phyloP scores from a whole-genome alignment of 2,113 vertebrate genomes.

The Oncorhynchus nerka region DNA sequence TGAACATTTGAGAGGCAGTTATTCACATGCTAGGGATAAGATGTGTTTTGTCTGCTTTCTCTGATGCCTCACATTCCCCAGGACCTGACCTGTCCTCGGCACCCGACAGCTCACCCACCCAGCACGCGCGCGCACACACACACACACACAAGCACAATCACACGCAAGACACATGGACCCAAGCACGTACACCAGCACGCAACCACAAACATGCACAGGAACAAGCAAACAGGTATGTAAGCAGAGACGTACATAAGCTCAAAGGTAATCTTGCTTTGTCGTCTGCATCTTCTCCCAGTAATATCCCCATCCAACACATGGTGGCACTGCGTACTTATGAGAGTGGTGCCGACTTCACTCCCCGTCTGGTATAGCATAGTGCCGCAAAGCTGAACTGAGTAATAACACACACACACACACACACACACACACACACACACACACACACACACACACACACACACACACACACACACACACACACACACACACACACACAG shows the following conservation, averaged over 20 bases:
- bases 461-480: constrained; percentile 1
- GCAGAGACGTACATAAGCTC: not conserved
- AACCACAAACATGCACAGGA: constrained; percentile 13
- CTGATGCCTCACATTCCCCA: constrained; percentile 49
- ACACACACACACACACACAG: constrained; percentile 15
- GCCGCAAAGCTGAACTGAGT: constrained; percentile 47
- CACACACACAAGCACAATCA: not conserved
- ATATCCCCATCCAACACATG: constrained; percentile 58
- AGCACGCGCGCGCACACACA: not conserved
- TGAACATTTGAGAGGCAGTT: constrained; percentile 28
- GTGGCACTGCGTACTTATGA: constrained; percentile 72
- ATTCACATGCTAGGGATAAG: constrained; percentile 38
- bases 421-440: constrained; percentile 15
- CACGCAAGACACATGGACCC: not conserved
- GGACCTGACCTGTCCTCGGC: constrained; percentile 1
- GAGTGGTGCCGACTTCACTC: constrained; percentile 27
- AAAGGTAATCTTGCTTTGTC: not conserved
- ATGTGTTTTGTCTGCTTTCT: constrained; percentile 56
- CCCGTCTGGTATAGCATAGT: constrained; percentile 48
- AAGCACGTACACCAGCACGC: not conserved
- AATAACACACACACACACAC: constrained; percentile 32
- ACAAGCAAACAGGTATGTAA: not conserved
- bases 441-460: not conserved
- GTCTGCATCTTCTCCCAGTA: constrained; percentile 12
- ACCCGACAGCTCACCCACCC: not conserved